A percentile compares a stretch with the other conserved stretches of the same genome.
Conservation (phyloP, 2,797 vertebrate species). For the Telmatherina bonti region DNA sequence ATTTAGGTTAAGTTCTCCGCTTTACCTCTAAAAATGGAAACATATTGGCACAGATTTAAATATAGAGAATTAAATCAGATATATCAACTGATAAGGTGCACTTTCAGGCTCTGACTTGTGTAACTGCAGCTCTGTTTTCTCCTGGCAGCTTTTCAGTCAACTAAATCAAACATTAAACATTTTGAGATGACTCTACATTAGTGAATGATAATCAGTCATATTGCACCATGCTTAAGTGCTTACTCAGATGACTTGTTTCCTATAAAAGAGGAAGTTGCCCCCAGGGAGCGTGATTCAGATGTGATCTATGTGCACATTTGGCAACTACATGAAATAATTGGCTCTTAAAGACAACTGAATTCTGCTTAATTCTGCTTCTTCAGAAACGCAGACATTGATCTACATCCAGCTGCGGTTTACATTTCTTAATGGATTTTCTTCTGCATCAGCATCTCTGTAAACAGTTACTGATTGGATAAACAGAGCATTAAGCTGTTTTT, state of each 20-base stretch:
- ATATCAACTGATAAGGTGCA: background rate
- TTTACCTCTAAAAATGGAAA: background rate
- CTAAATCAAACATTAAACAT: constrained; percentile 40
- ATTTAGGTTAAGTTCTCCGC: background rate
- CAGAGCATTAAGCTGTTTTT: no score
- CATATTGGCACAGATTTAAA: constrained; percentile 8
- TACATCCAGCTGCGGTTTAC: background rate
- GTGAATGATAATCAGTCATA: constrained; percentile 50
- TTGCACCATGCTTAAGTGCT: constrained; percentile 19
- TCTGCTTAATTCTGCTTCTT: background rate
- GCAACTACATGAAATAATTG: constrained; percentile 22
- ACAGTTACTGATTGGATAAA: no score
- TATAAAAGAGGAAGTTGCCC: constrained; percentile 35
- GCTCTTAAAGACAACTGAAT: background rate
- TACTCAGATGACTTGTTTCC: constrained; percentile 46
- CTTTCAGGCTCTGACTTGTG: constrained; percentile 1
- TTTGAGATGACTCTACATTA: constrained; percentile 35
- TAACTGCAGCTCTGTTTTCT: constrained; percentile 25
- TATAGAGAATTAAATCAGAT: constrained; percentile 8
- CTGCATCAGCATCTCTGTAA: no score
- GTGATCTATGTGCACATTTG: constrained; percentile 44
- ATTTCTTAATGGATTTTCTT: background rate
- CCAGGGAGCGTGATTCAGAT: constrained; percentile 40
- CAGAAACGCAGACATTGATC: background rate
- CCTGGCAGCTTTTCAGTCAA: constrained; percentile 12